Percentiles rank a stretch among this genome's conserved stretches.
These are phyloP conservation scores for Prenolepis imparis DNA, from an alignment of 2,888 invertebrate species.

Conservation along the genomic window DNA sequence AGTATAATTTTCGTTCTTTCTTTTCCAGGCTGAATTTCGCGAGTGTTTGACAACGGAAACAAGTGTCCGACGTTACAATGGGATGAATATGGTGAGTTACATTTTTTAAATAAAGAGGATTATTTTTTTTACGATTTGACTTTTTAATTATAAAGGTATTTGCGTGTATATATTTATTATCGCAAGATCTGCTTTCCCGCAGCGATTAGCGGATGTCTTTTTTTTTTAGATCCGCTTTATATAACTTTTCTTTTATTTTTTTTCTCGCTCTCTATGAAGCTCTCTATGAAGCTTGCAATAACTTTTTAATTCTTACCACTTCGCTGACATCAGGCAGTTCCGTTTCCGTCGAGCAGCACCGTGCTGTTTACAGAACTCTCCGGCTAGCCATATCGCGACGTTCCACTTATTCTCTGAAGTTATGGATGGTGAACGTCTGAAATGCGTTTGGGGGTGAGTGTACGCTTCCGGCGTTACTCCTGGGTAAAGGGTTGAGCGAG, in stretches of 20 bases:
- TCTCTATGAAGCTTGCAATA: conserved; percentile 38
- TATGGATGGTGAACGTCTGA: conserved; percentile 72
- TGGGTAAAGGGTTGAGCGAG: conserved; percentile 32
- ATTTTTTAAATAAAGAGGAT: conserved; percentile 40
- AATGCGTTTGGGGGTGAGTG: conserved; percentile 48
- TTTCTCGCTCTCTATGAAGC: background rate
- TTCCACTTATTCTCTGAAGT: conserved; percentile 73
- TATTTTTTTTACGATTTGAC: conserved; percentile 16
- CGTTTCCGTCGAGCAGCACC: conserved; percentile 76
- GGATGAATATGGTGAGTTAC: conserved; percentile 71
- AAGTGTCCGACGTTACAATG: conserved; percentile 56
- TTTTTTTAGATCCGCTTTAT: conserved; percentile 15
- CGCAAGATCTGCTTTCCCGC: background rate
- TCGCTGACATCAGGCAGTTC: conserved; percentile 66
- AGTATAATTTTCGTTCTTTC: conserved; percentile 16
- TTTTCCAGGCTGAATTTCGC: conserved; percentile 66
- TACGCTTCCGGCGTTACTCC: conserved; percentile 24
- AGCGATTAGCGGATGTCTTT: background rate
- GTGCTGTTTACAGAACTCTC: conserved; percentile 80
- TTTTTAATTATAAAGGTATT: background rate
- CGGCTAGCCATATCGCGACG: conserved; percentile 61
- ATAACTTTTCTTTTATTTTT: conserved; percentile 52
- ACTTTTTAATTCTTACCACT: conserved; percentile 59
- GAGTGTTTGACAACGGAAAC: conserved; percentile 58
- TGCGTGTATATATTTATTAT: background rate